phyloP scores from a whole-genome alignment of 2,113 vertebrate genomes.

The Mionectes macconnelli region DNA sequence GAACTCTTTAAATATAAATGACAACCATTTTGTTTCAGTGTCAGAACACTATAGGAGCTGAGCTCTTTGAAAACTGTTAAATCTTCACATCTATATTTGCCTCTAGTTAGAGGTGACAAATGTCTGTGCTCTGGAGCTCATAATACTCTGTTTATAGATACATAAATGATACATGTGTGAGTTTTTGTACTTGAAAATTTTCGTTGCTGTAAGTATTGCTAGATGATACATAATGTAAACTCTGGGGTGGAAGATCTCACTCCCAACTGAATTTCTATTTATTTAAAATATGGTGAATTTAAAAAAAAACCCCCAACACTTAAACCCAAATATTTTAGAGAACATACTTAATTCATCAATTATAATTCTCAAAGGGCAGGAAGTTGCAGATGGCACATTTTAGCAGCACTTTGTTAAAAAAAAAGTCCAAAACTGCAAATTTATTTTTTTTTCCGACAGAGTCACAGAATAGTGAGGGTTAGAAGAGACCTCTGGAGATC shows the following conservation, averaged over 20 bases:
- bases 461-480: not conserved
- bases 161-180: not conserved
- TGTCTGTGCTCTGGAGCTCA: not conserved
- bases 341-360: not conserved
- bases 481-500: not conserved
- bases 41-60: not conserved
- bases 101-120: not conserved
- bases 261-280: not conserved
- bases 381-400: not conserved
- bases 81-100: not conserved
- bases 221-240: not conserved
- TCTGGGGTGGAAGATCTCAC: fast-evolving
- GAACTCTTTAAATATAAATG: not conserved
- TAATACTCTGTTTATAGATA: not conserved
- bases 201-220: not conserved
- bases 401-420: not conserved
- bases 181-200: not conserved
- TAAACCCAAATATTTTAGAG: not conserved
- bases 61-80: not conserved
- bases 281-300: not conserved
- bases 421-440: not conserved
- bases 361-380: not conserved
- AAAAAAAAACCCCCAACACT: fast-evolving
- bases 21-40: not conserved
- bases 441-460: not conserved